Conservation (phyloP, 2,113 vertebrate species). For the Cynopterus brachyotis region DNA sequence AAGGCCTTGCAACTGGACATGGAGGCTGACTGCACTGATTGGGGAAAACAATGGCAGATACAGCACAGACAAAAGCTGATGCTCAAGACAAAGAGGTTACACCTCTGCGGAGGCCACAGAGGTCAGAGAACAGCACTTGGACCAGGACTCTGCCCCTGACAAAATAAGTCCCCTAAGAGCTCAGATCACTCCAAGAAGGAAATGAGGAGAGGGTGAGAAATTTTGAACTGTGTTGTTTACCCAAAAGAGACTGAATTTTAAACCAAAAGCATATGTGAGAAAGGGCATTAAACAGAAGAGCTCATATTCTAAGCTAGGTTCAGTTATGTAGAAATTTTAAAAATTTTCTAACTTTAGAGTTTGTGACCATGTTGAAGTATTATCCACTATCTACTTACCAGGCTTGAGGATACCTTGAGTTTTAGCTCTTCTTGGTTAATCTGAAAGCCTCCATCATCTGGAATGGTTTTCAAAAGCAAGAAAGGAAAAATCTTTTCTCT, state of each 20-base stretch:
- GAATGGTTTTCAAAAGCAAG: neutral
- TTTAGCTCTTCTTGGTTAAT: constrained; percentile 17
- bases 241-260: neutral
- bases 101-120: neutral
- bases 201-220: neutral
- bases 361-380: neutral
- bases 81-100: neutral
- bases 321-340: neutral
- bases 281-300: neutral
- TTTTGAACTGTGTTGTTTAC: neutral
- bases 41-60: neutral
- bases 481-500: neutral
- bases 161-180: neutral
- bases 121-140: neutral
- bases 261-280: neutral
- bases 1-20: neutral
- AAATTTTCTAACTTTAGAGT: constrained; percentile 3
- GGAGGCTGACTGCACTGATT: neutral
- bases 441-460: neutral
- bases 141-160: neutral
- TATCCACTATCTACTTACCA: neutral
- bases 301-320: neutral
- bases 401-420: neutral
- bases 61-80: neutral
- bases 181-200: neutral